phyloP scores from a whole-genome alignment of 2,797 vertebrate genomes.

The Eulemur albifrons region DNA sequence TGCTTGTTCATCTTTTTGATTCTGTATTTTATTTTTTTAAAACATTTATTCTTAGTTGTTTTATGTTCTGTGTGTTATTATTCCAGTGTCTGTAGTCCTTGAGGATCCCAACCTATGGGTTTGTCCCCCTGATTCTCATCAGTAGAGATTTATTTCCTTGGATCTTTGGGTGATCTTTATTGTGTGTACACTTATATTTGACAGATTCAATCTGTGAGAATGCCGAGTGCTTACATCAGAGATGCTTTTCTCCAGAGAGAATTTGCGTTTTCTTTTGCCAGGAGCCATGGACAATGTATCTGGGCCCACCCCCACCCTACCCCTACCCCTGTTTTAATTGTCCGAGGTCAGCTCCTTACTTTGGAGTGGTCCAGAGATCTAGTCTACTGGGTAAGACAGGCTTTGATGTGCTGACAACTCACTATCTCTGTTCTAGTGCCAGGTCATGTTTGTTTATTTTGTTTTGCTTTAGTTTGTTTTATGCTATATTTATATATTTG shows the following conservation, averaged over 20 bases:
- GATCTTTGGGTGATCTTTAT: not conserved
- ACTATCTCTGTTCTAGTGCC: not conserved
- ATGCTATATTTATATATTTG: not conserved
- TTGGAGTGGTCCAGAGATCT: not conserved
- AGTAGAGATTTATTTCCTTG: not conserved
- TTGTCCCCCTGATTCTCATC: not conserved
- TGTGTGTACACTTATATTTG: not conserved
- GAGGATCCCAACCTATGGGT: not conserved
- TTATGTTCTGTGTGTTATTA: not conserved
- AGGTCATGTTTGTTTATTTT: not conserved
- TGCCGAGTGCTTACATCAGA: not conserved
- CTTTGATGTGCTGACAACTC: not conserved
- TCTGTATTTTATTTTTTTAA: not conserved
- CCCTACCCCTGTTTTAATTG: not conserved
- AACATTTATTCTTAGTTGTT: not conserved
- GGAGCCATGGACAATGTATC: not conserved
- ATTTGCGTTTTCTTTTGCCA: not conserved
- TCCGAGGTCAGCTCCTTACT: not conserved
- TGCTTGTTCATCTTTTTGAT: not conserved
- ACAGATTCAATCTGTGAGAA: not conserved
- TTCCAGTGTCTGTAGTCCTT: not conserved
- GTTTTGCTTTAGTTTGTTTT: not conserved
- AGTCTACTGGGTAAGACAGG: not conserved
- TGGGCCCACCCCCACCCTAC: not conserved
- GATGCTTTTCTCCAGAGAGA: not conserved